Evolutionary conservation across 2,888 invertebrate species (phyloP), one percentile per base, ranked within the genome.

Genomic region (Phengaris arion): DNA sequence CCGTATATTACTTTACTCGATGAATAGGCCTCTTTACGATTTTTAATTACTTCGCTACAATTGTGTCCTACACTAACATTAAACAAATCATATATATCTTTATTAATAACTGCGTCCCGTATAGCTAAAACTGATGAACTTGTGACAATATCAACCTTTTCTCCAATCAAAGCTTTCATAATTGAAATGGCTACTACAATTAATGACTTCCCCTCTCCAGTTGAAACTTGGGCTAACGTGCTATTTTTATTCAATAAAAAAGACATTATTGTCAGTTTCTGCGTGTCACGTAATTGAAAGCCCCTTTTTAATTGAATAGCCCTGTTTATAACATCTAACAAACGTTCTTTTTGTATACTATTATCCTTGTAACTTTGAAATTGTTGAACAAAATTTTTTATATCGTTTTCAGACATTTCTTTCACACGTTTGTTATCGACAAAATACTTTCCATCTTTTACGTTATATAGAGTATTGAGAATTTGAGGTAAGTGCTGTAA

Each of bases 61-160:
- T 75, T 75, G 22, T 75, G 75, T 1, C 70, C 57, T 7, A 75
- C 75, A 35, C 51, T 48, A n/a, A 75, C 55, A 75, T 72, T 57
- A 15, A 75, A 75, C 35, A 75, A 75, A 48, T 75, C 70, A 70
- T 75, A 75, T 55, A 75, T 12, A 15, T 48, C 70, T 75, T 75
- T 59, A 51, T 75, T 70, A 57, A 55, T 69, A 22, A 48, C 35
- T 15, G 75, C 75, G 54, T 75, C 75, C 0, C 75, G 75, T 13
- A n/a, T 75, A 46, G 75, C 75, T 55, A 75, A 69, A 57, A 75
- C 70, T 54, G 75, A 75, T 75, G 75, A 75, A 57, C 75, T 75
- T n/a, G 75, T 70, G 15, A 75, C 69, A 48, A 75, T 57, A n/a
- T 75, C 75, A 2, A 75, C 75, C 54, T 75, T 75, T 69, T 75